Evolutionary conservation across 1,140 invertebrate genomes (phyloP).

Genomic region (Bombus waltoni): DNA sequence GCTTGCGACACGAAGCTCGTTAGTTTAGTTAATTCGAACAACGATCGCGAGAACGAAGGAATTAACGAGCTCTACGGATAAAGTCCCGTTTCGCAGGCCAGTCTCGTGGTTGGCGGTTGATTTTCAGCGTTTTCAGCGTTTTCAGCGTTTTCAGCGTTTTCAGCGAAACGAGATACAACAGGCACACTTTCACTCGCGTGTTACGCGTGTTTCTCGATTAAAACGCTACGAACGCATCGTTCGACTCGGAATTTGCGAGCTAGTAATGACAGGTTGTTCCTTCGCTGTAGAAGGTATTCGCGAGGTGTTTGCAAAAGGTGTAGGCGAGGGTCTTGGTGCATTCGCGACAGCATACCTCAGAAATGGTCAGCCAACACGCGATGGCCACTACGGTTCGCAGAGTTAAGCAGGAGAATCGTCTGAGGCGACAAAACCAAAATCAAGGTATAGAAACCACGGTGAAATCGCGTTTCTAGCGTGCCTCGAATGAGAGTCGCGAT

Average conservation of each 20-base stretch:
- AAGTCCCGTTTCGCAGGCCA: not conserved
- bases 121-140: not conserved
- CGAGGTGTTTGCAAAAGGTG: not conserved
- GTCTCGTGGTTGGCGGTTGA: not conserved
- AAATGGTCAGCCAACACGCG: slow-evolving; percentile 80
- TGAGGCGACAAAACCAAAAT: slow-evolving; percentile 75
- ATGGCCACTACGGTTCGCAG: slow-evolving; percentile 80
- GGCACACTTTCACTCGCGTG: slow-evolving; percentile 7
- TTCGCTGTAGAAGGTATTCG: not conserved
- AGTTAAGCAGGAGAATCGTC: slow-evolving; percentile 80
- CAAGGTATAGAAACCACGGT: slow-evolving; percentile 69
- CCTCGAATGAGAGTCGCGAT: too few species aligned
- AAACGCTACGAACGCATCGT: not conserved
- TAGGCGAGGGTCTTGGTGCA: slow-evolving; percentile 24
- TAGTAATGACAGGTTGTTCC: not conserved
- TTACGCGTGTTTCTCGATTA: not conserved
- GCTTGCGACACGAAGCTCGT: not conserved
- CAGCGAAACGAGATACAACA: not conserved
- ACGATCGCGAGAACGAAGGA: not conserved
- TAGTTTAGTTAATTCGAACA: not conserved
- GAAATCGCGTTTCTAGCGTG: too few species aligned
- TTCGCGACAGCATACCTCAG: slow-evolving; percentile 58
- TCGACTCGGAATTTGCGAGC: not conserved
- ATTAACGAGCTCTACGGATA: not conserved
- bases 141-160: too few species aligned